Evolutionary conservation across 2,797 vertebrate species (phyloP).

Genomic region (Eupleurogrammus muticus): DNA sequence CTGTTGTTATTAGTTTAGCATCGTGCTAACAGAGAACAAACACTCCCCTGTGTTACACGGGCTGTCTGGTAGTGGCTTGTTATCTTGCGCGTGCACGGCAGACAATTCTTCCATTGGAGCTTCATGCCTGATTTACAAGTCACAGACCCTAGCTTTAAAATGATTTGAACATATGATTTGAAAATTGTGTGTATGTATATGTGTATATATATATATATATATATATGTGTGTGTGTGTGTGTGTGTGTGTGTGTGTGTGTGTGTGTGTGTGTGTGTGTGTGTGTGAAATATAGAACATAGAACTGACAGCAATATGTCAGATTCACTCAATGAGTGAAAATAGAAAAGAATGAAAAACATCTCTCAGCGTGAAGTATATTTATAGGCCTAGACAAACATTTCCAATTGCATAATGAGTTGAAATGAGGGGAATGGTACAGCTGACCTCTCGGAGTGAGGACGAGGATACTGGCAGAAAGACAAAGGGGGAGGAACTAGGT

Average conservation of each 20-base stretch:
- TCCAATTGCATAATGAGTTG: constrained; percentile 66
- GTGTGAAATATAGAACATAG: neutral
- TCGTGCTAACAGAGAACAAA: too few species aligned
- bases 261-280: neutral
- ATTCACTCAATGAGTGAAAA: neutral
- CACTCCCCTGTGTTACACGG: too few species aligned
- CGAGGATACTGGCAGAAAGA: constrained; percentile 48
- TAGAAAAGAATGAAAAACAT: neutral
- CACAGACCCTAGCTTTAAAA: too few species aligned
- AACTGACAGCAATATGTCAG: neutral
- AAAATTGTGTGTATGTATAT: neutral
- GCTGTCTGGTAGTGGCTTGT: too few species aligned
- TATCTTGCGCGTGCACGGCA: too few species aligned
- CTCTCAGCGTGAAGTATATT: constrained; percentile 28
- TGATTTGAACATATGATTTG: too few species aligned
- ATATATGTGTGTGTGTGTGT: too few species aligned
- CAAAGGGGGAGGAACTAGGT: constrained; percentile 8
- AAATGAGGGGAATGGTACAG: constrained; percentile 44
- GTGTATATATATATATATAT: neutral
- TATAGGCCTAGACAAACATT: constrained; percentile 9
- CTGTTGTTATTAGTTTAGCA: too few species aligned
- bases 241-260: neutral
- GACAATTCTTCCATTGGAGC: too few species aligned
- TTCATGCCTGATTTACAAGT: too few species aligned
- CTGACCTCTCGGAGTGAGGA: constrained; percentile 50